phyloP scores from a whole-genome alignment of 1,140 invertebrate genomes.

The Leptopilina clavipes region DNA sequence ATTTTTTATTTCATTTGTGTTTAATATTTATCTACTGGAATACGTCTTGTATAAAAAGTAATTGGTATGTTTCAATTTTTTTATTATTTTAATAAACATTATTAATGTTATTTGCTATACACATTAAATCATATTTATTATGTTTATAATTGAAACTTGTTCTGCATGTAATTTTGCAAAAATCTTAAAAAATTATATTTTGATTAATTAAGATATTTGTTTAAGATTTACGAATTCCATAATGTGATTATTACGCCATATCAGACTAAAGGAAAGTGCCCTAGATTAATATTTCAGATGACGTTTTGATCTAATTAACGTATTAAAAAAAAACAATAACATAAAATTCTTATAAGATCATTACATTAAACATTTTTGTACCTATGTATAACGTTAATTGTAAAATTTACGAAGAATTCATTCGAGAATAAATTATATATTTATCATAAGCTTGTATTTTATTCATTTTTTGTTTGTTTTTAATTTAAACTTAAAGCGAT shows the following conservation, averaged over 20 bases:
- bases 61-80: too few species aligned
- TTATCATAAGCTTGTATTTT: constrained; percentile 65
- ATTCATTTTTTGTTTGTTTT: neutral
- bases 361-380: constrained; percentile 73
- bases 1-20: too few species aligned
- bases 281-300: constrained; percentile 31
- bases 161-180: neutral
- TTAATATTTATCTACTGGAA: too few species aligned
- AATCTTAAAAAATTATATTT: neutral
- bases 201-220: too few species aligned
- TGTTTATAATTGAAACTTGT: too few species aligned
- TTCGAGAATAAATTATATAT: constrained; percentile 73
- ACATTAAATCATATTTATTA: too few species aligned
- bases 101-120: too few species aligned
- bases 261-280: constrained; percentile 47
- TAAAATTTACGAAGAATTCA: constrained; percentile 66
- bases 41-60: too few species aligned
- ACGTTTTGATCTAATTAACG: constrained; percentile 41
- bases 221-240: constrained; percentile 51
- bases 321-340: constrained; percentile 68
- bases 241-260: constrained; percentile 51
- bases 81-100: too few species aligned
- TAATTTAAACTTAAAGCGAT: neutral
- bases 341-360: constrained; percentile 68
- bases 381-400: constrained; percentile 67